These are phyloP conservation scores for Vulpes lagopus DNA, from an alignment of 2,113 vertebrate genomes.

Conservation along the genomic window DNA sequence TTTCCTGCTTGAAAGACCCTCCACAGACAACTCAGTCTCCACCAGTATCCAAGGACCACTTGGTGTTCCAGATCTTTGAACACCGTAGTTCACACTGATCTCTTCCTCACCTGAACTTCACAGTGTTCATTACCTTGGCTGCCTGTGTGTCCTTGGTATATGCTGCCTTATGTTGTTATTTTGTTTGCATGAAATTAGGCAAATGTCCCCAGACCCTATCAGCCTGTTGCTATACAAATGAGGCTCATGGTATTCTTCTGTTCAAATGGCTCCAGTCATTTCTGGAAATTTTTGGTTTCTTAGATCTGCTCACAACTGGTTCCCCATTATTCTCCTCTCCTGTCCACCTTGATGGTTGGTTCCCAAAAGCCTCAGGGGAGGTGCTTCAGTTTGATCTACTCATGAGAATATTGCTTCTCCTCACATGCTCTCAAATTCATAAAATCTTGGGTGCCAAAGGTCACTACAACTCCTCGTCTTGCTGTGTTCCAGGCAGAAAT, in stretches of 20 bases:
- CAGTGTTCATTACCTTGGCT: not conserved
- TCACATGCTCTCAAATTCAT: not conserved
- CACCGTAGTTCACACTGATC: not conserved
- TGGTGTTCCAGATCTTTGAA: not conserved
- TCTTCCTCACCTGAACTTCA: not conserved
- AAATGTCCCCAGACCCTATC: not conserved
- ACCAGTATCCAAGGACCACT: not conserved
- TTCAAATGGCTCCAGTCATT: not conserved
- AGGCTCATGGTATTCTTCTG: not conserved
- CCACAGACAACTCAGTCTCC: not conserved
- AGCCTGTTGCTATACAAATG: not conserved
- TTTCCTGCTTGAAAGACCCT: not conserved
- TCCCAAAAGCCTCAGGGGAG: not conserved
- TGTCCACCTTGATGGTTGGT: not conserved
- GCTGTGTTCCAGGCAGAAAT: not conserved
- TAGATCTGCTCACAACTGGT: not conserved
- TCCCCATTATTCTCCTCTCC: not conserved
- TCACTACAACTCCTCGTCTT: not conserved
- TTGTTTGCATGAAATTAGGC: not conserved
- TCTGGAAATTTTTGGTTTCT: slow-evolving; percentile 37
- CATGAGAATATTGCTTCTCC: not conserved
- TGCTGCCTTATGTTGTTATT: not conserved
- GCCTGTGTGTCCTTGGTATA: not conserved
- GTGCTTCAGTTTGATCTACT: not conserved
- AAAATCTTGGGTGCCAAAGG: not conserved